Evolutionary conservation across 2,888 invertebrate species (phyloP), one percentile per base, ranked within the genome.

Genomic region (Bellardia pandia): DNA sequence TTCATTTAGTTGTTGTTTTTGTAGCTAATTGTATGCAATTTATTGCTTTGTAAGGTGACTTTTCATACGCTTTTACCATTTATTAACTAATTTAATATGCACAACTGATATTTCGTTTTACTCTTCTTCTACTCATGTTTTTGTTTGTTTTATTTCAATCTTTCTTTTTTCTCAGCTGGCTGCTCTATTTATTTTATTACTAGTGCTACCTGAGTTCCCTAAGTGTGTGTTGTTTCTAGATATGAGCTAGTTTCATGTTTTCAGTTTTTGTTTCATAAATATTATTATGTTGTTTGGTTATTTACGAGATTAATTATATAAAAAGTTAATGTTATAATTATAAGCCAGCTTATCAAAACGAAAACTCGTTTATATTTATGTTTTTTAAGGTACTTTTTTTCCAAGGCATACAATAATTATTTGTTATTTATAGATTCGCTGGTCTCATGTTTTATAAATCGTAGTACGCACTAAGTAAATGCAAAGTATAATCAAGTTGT

Each of bases 11-110:
- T 48, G 40, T 68, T 74, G 16, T 64, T 1, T 16, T 77, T 58
- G 48, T n/a, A 58, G 66, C 72, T 84, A 82, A 78, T 83, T 77
- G 74, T 62, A 60, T 75, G 74, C 86, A 78, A 82, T 82, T 82
- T 86, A 82, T 86, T 60, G 82, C 86, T 75, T 62, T 56, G 51
- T 58, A 62, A 82, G 78, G 77, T 82, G 86, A 82, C 86, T 84
- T 84, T 84, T 83, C 84, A 80, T 86, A 78, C 84, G 76, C 72
- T 81, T 71, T 69, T 80, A 56, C 80, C 86, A 86, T 85, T 78
- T 87, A 85, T 74, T 85, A 74, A 82, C 74, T 81, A 42, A 78
- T 87, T 82, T 85, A 87, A 82, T 81, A 87, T 87, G 85, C 85
- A 48, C 77, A 81, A 85, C 72, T 78, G 72, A 82, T 75, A 75